Conservation (phyloP, 2,797 vertebrate genomes). For the Onychomys torridus region DNA sequence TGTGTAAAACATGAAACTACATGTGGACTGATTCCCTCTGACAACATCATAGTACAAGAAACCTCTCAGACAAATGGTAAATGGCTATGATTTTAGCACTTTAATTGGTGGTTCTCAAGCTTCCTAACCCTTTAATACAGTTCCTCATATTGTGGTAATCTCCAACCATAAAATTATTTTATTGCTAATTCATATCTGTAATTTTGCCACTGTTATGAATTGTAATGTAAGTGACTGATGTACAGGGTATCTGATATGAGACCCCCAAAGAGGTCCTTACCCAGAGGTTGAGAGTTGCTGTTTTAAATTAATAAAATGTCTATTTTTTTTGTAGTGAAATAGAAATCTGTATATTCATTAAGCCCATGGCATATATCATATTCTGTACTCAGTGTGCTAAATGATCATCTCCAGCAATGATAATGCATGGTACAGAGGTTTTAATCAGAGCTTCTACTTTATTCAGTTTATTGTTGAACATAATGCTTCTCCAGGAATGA, state of each 20-base stretch:
- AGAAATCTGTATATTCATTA: background rate
- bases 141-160: no score
- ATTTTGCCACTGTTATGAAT: background rate
- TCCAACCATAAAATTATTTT: background rate
- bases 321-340: background rate
- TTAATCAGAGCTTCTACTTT: background rate
- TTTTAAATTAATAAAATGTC: background rate
- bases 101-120: background rate
- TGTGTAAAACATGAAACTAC: background rate
- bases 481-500: background rate
- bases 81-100: background rate
- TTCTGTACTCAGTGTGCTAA: background rate
- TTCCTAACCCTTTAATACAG: background rate
- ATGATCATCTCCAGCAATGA: background rate
- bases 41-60: background rate
- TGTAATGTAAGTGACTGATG: background rate
- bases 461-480: background rate
- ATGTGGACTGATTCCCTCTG: background rate
- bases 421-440: background rate
- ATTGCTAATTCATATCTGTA: no score
- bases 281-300: background rate
- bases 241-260: background rate
- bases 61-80: background rate
- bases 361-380: background rate
- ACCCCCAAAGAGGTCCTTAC: background rate